Base-by-base conservation (phyloP, 2,113 vertebrate genomes). In the Sarotherodon lohbergeri region DNA sequence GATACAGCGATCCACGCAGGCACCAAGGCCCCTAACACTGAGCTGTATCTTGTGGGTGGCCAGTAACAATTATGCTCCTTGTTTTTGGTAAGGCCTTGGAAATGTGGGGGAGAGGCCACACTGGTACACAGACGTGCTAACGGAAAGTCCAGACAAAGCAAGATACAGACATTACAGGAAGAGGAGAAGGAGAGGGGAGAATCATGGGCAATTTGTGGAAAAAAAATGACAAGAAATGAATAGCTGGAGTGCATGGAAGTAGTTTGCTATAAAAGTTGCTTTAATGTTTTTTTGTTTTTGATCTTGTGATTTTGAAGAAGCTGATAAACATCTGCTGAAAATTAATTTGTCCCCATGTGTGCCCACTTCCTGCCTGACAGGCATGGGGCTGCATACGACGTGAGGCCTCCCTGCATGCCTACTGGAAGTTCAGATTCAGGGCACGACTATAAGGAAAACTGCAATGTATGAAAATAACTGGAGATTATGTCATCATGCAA, bases 21-120 rank as follows among this genome's bases (percentile, higher is more conserved):
- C 82, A 80, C 87, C 50, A 54, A 87, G 73, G 16, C 63, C n/a
- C 16, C 4, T 13, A 32, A 52, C 52, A 82, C 32, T 81, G 83
- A 66, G 46, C 81, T 91, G 82, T 90, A 89, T 90, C 80, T 90
- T 87, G 89, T 94, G 89, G 85, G 85, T 56, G 78, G 88, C 81
- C 83, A 85, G 32, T 55, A 87, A 94, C 92, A 95, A 92, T 91
- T 84, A 43, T 78, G 57, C 81, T 73, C 82, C 84, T 91, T 95
- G 94, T 95, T 83, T 85, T 88, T 84, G 36, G 80, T 66, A 84
- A 88, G 78, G 82, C 86, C 86, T 91, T 91, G 93, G 46, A 83
- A 87, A 91, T 88, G 85, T 90, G 81, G 85, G 86, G 84, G 89
- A 78, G n/a, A 82, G 83, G 83, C 84, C 89, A 93, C 92, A 88